Percentiles rank a stretch among this genome's conserved stretches.
These are phyloP conservation scores for Corythornis cristatus DNA, from an alignment of 2,113 vertebrate species.

Conservation along the genomic window DNA sequence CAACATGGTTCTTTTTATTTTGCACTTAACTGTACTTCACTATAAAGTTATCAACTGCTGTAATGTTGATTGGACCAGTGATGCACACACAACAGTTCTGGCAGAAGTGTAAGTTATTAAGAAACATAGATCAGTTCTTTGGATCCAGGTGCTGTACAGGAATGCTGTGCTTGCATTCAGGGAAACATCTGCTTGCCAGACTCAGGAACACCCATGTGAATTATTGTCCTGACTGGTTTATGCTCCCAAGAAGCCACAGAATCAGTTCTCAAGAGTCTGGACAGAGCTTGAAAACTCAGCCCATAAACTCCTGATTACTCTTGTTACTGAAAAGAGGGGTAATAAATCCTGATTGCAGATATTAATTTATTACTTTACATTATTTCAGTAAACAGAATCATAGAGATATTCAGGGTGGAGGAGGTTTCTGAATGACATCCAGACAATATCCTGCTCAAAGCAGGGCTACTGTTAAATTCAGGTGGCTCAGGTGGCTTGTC, in stretches of 20 bases:
- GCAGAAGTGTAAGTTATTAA: neutral
- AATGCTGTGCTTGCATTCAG: neutral
- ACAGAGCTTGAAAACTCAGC: neutral
- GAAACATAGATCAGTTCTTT: neutral
- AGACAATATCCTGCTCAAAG: neutral
- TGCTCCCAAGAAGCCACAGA: neutral
- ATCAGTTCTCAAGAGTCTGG: neutral
- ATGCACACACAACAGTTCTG: neutral
- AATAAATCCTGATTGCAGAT: neutral
- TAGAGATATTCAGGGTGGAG: neutral
- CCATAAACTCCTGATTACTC: neutral
- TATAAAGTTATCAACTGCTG: neutral
- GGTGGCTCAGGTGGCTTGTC: neutral
- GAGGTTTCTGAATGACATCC: neutral
- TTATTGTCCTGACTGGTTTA: neutral
- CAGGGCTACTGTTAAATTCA: neutral
- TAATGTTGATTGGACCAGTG: neutral
- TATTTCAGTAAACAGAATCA: neutral
- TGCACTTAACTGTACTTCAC: neutral
- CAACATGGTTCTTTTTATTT: neutral
- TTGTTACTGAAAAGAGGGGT: neutral
- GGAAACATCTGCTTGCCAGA: constrained; percentile 7
- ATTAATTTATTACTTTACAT: neutral
- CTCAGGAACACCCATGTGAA: neutral
- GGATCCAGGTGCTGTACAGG: neutral